Conservation (phyloP, 2,797 vertebrate genomes). For the Sebastes diploproa region DNA sequence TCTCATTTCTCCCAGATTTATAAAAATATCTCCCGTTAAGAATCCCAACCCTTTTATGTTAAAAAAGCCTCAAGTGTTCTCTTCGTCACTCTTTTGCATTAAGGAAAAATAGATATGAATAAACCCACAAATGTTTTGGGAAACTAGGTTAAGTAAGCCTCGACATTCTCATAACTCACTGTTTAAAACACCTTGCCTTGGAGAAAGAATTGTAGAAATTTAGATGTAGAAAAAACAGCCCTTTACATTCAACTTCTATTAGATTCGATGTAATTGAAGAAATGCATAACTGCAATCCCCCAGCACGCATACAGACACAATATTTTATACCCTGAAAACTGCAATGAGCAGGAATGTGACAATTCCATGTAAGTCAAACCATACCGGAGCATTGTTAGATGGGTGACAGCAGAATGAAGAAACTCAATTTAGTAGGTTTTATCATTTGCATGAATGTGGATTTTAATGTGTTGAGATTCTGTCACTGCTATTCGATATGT, state of each 20-base stretch:
- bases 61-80: not conserved
- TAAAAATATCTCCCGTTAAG: not conserved
- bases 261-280: conserved; percentile 2
- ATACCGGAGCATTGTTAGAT: conserved; percentile 1
- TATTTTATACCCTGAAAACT: conserved; percentile 15
- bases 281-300: not conserved
- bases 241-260: not conserved
- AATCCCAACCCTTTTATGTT: not conserved
- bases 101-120: not conserved
- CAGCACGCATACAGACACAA: not conserved
- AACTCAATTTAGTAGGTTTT: conserved; percentile 71
- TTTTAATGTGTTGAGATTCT: conserved; percentile 39
- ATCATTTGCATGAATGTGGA: conserved; percentile 62
- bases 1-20: not conserved
- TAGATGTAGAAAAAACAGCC: conserved; percentile 10
- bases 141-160: conserved; percentile 10
- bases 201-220: conserved; percentile 19
- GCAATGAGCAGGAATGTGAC: conserved; percentile 10
- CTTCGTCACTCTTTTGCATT: not conserved
- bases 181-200: conserved; percentile 17
- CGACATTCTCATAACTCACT: conserved; percentile 17
- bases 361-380: conserved; percentile 13
- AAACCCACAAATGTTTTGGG: conserved; percentile 34
- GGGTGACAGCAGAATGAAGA: conserved; percentile 79
- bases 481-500: conserved; percentile 27